phyloP scores from a whole-genome alignment of 2,888 invertebrate genomes.

The Ochropleura plecta region DNA sequence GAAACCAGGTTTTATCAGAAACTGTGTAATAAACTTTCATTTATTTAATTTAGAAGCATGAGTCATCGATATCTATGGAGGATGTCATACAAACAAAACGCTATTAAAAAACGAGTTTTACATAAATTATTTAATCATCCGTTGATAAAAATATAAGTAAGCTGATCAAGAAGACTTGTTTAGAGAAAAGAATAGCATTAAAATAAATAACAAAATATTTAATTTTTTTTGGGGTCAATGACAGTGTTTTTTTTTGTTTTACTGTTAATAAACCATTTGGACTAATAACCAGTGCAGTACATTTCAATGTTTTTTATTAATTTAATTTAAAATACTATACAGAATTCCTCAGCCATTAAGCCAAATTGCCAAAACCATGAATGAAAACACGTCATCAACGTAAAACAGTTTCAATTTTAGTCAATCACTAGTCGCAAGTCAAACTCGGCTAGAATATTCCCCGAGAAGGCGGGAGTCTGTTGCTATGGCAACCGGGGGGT shows the following conservation, averaged over 20 bases:
- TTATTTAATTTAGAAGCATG: slow-evolving; percentile 19
- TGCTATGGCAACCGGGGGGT: slow-evolving; percentile 76
- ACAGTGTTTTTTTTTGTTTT: background rate
- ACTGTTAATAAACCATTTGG: background rate
- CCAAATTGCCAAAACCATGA: background rate
- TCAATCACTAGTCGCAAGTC: slow-evolving; percentile 29
- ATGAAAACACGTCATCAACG: background rate
- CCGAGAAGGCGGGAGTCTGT: slow-evolving; percentile 75
- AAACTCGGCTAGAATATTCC: slow-evolving; percentile 46
- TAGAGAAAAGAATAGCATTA: background rate
- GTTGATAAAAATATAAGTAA: background rate
- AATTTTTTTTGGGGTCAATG: too few species aligned
- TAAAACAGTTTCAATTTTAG: slow-evolving; percentile 26
- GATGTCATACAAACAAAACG: slow-evolving; percentile 3
- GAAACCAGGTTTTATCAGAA: slow-evolving; percentile 17
- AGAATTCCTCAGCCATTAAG: background rate
- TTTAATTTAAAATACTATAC: too few species aligned
- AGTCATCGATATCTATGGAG: background rate
- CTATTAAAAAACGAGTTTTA: background rate
- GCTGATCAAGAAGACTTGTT: background rate
- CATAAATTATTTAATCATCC: background rate
- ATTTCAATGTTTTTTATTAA: background rate
- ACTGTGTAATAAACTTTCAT: slow-evolving; percentile 25
- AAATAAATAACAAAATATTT: too few species aligned
- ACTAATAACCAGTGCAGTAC: background rate